Conservation (phyloP, 2,888 invertebrate genomes). For the Campoplex capitator region DNA sequence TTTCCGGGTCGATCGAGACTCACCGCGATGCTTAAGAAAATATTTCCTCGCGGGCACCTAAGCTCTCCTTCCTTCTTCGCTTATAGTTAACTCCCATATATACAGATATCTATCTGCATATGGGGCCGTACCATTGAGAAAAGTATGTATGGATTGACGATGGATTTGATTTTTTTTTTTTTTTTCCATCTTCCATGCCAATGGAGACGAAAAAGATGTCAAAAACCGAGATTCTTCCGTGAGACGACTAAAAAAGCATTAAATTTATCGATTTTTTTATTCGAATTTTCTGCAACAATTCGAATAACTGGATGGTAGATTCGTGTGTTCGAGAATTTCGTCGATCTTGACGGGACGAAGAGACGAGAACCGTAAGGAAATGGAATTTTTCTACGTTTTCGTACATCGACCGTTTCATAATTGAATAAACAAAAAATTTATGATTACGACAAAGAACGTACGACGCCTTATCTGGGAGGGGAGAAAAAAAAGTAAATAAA, state of each 20-base stretch:
- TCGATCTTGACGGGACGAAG: neutral
- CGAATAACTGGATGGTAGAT: neutral
- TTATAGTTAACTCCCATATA: conserved; percentile 34
- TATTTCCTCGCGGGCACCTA: conserved; percentile 65
- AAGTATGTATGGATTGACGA: neutral
- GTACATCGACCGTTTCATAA: neutral
- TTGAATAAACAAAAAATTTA: neutral
- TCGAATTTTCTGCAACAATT: neutral
- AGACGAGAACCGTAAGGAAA: neutral
- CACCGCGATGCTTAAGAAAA: conserved; percentile 67
- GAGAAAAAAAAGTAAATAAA: neutral
- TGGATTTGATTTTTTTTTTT: neutral
- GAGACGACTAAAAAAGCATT: neutral
- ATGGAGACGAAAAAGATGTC: neutral
- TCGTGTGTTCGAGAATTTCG: neutral
- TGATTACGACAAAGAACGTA: neutral
- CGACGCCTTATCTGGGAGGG: neutral
- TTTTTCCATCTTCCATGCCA: neutral
- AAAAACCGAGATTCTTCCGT: neutral
- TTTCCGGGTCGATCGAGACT: conserved; percentile 68
- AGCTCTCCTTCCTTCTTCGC: conserved; percentile 51
- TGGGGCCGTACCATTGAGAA: conserved; percentile 13
- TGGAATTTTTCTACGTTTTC: neutral
- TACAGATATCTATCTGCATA: conserved; percentile 21
- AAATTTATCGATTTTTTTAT: neutral